phyloP scores from a whole-genome alignment of 2,797 vertebrate species.

The Trachops cirrhosus region DNA sequence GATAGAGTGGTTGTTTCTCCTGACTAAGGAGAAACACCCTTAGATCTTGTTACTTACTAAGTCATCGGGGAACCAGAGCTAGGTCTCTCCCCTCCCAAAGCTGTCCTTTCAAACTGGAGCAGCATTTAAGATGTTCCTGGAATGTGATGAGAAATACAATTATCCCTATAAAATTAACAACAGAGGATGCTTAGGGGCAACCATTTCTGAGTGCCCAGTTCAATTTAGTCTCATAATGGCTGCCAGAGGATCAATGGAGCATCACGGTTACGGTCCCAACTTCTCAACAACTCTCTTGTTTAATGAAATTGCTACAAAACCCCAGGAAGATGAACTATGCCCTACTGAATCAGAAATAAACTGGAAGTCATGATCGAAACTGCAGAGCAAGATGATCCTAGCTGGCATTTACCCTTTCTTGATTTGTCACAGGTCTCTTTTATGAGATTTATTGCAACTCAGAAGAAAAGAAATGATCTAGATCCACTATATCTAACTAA shows the following conservation, averaged over 20 bases:
- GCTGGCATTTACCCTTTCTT: not conserved
- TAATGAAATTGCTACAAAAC: not conserved
- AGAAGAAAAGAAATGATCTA: constrained; percentile 4
- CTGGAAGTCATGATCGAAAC: not conserved
- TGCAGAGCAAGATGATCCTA: not conserved
- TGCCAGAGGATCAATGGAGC: not conserved
- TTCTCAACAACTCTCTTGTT: not conserved
- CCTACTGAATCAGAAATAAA: not conserved
- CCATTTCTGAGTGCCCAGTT: not conserved
- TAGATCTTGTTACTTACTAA: not conserved
- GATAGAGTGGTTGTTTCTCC: not conserved
- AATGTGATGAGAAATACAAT: not conserved
- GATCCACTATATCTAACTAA: not conserved
- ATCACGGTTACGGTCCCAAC: not conserved
- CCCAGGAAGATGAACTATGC: not conserved
- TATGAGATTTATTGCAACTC: not conserved
- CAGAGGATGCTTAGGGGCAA: not conserved
- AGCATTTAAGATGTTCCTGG: not conserved
- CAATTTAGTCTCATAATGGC: not conserved
- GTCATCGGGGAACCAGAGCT: not conserved
- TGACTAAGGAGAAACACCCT: too few species aligned
- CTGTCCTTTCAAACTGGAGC: not conserved
- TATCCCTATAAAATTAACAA: not conserved
- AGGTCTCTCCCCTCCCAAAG: not conserved
- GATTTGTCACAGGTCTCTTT: not conserved